phyloP scores from a whole-genome alignment of 92 coral and sea anemone species.

The Blastomussa wellsi region DNA sequence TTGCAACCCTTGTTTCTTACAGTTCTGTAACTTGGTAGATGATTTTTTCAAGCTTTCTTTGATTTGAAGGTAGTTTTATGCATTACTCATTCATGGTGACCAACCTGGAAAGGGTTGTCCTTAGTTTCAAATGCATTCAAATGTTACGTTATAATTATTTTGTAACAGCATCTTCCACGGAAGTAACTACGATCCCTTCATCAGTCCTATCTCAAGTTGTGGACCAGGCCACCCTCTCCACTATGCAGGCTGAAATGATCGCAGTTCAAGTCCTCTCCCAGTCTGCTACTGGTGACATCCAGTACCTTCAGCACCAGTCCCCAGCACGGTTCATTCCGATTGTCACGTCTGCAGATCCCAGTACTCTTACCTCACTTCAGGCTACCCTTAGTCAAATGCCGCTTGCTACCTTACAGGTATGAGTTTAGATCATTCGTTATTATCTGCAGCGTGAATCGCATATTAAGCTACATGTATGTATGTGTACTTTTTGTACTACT shows the following conservation, averaged over 20 bases:
- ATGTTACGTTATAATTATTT: not conserved
- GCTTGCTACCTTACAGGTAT: constrained; percentile 80
- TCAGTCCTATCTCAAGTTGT: constrained; percentile 88
- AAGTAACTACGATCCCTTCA: constrained; percentile 75
- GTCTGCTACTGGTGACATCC: constrained; percentile 97
- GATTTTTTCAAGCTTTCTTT: too few species aligned
- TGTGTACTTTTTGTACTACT: not conserved
- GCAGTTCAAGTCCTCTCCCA: constrained; percentile 99
- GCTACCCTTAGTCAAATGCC: constrained; percentile 95
- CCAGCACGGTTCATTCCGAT: constrained; percentile 91
- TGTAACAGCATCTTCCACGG: constrained; percentile 56
- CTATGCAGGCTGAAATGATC: constrained; percentile 99
- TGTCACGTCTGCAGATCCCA: constrained; percentile 73
- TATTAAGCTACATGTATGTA: not conserved
- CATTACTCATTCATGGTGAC: too few species aligned
- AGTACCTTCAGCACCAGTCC: constrained; percentile 90
- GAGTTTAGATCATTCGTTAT: not conserved
- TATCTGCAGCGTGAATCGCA: not conserved
- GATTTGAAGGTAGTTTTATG: too few species aligned
- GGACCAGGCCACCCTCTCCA: constrained; percentile 93
- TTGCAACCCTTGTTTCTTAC: too few species aligned
- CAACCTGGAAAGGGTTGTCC: too few species aligned
- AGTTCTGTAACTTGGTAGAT: too few species aligned
- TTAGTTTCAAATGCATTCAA: too few species aligned
- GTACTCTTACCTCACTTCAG: constrained; percentile 75